Evolutionary conservation across 2,113 vertebrate species (phyloP).

Genomic region (Halcyon malimbica): DNA sequence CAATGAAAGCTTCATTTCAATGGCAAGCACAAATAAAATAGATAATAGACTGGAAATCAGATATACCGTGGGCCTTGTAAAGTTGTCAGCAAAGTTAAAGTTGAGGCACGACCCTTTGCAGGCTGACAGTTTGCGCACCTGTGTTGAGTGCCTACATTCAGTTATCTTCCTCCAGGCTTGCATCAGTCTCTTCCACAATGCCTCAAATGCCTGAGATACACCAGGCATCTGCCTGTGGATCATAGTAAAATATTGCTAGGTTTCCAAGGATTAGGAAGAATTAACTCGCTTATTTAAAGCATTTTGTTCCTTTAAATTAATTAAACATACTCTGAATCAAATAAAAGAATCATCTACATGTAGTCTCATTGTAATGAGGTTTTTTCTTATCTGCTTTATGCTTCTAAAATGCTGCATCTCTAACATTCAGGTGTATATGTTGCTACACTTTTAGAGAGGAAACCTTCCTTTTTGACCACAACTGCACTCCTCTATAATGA

Average conservation of each 20-base stretch:
- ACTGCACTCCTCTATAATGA: neutral
- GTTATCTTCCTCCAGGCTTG: slow-evolving; percentile 30
- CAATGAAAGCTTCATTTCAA: neutral
- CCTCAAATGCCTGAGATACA: slow-evolving; percentile 13
- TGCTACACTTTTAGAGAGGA: neutral
- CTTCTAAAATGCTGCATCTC: neutral
- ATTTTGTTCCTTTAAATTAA: neutral
- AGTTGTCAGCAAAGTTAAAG: neutral
- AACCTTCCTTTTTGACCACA: neutral
- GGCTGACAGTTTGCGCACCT: slow-evolving; percentile 13
- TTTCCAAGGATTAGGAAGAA: slow-evolving; percentile 23
- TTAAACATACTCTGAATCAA: neutral
- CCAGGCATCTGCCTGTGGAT: neutral
- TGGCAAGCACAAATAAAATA: slow-evolving; percentile 1
- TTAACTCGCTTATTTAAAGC: slow-evolving; percentile 31
- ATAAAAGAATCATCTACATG: neutral
- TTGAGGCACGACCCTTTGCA: slow-evolving; percentile 31
- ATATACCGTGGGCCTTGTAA: neutral
- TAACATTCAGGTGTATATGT: neutral
- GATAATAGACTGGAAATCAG: neutral
- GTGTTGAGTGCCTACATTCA: neutral
- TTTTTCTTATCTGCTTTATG: neutral
- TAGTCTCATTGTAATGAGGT: neutral
- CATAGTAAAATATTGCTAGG: neutral
- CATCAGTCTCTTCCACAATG: slow-evolving; percentile 20